A percentile compares a stretch with the other conserved stretches of the same genome.
These are phyloP conservation scores for Heteromormyrus szaboi DNA, from an alignment of 2,797 vertebrate species.

Conservation along the genomic window DNA sequence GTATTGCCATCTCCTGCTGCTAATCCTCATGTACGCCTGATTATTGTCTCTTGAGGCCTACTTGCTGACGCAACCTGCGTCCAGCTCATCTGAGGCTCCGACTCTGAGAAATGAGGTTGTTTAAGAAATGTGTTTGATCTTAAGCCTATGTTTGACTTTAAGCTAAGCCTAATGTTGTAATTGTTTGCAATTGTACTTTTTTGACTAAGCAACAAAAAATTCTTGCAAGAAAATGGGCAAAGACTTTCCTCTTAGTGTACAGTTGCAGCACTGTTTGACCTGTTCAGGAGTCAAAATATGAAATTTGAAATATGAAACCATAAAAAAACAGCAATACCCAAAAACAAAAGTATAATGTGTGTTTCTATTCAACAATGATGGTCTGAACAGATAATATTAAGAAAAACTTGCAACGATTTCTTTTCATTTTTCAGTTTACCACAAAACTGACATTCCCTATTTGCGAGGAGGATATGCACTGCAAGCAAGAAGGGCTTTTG, in stretches of 20 bases:
- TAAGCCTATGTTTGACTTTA: background rate
- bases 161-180: background rate
- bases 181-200: background rate
- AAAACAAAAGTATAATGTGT: background rate
- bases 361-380: background rate
- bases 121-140: background rate
- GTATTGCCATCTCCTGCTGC: background rate
- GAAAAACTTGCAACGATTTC: background rate
- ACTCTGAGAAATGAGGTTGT: background rate
- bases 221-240: background rate
- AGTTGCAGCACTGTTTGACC: background rate
- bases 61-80: background rate
- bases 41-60: background rate
- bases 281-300: background rate
- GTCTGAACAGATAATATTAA: background rate
- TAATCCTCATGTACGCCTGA: background rate
- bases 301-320: background rate
- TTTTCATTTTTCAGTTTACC: background rate
- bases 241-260: background rate
- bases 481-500: background rate
- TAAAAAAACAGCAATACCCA: background rate
- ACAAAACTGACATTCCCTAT: background rate
- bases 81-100: background rate
- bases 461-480: background rate
- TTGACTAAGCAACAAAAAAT: background rate